Base-by-base conservation (phyloP, 2,888 invertebrate genomes). In the Cheilosia scutellata region DNA sequence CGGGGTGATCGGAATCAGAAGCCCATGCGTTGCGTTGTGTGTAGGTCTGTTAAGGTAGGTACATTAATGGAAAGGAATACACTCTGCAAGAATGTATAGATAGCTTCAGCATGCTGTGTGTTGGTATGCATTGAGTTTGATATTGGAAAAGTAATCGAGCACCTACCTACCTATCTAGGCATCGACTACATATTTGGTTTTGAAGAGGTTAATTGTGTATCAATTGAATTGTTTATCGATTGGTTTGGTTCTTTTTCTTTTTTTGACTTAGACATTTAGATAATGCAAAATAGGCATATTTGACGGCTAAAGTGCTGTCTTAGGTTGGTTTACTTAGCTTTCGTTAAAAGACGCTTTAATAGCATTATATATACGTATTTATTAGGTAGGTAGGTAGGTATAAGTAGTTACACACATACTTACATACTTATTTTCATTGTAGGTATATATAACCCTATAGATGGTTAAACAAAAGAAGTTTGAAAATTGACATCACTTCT, bases 171-270 rank as follows among this genome's bases (percentile, higher is more conserved):
- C 2, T 40, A 47, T 0, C 5, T 47, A 51, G 51, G 13, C 11
- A 7, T 47, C 16, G 47, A 20, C 20, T 16, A n/a, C n/a, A n/a
- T n/a, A 9, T 44, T 40, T 68, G 27, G n/a, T 31, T 16, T 47
- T 57, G 25, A 47, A 20, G 7, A 33, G 33, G 13, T 57, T 20
- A 44, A 25, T 57, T 55, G 57, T 57, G 55, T 11, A 65, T 75
- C 57, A 55, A 49, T 66, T 20, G 65, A 75, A 65, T 66, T 57
- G 27, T 58, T 66, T 49, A 76, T 66, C 66, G 75, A 76, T 66
- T 66, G 47, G 37, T 44, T 42, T 25, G 47, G 27, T 20, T 55
- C 49, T 25, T 37, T 27, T 44, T 20, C 25, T n/a, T 51, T 7
- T 9, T 11, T 13, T 47, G 16, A 6, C 0, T 9, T 51, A 25